Percentiles rank a stretch among this genome's conserved stretches.
Evolutionary conservation across 2,888 invertebrate species (phyloP).

Genomic region (Fragum sueziense): DNA sequence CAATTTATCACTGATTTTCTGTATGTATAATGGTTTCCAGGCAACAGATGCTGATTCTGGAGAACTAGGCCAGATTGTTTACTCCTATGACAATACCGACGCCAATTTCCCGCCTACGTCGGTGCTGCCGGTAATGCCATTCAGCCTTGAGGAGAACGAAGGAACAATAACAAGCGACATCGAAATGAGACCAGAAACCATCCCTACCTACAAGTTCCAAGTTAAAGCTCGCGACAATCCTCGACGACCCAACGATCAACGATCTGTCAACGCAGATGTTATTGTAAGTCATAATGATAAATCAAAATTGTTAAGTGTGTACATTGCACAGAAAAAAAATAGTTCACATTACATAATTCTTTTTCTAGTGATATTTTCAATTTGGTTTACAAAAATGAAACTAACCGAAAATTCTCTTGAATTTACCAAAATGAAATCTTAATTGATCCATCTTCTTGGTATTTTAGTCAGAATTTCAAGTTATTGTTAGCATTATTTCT

Average conservation of each 20-base stretch:
- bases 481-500: background rate
- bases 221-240: conserved; percentile 68
- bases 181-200: conserved; percentile 37
- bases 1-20: too few relatives aligned
- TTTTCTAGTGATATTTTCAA: too few relatives aligned
- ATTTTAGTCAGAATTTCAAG: background rate
- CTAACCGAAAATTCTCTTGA: too few relatives aligned
- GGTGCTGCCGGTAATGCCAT: conserved; percentile 34
- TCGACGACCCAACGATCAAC: conserved; percentile 31
- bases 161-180: conserved; percentile 46
- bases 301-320: background rate
- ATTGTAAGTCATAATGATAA: conserved; percentile 63
- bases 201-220: conserved; percentile 54
- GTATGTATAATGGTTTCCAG: too few relatives aligned
- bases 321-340: too few relatives aligned
- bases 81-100: conserved; percentile 81
- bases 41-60: conserved; percentile 94
- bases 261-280: conserved; percentile 57
- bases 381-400: too few relatives aligned
- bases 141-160: conserved; percentile 31
- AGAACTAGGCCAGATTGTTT: conserved; percentile 90
- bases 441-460: too few relatives aligned
- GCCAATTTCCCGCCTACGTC: conserved; percentile 83
- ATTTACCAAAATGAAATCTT: too few relatives aligned
- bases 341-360: too few relatives aligned